A percentile compares a stretch with the other conserved stretches of the same genome.
Evolutionary conservation across 2,113 vertebrate genomes (phyloP).

Genomic region (Cynocephalus volans): DNA sequence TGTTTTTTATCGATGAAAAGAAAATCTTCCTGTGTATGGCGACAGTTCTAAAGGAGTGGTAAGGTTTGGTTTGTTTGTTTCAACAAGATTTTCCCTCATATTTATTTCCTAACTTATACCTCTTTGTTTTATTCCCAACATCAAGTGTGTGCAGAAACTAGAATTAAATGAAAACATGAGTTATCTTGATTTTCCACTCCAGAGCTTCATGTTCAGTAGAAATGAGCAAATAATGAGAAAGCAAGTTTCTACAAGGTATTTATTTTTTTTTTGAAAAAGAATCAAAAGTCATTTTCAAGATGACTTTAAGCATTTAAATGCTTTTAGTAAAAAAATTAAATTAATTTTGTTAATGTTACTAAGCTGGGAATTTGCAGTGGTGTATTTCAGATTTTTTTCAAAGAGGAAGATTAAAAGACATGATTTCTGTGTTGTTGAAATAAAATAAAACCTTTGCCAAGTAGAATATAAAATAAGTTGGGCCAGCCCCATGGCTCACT

Average conservation of each 20-base stretch:
- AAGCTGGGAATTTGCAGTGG: background rate
- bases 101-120: constrained; percentile 14
- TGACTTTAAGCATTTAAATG: constrained; percentile 39
- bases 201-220: constrained; percentile 19
- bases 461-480: background rate
- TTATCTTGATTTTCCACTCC: constrained; percentile 35
- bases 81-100: background rate
- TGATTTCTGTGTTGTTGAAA: constrained; percentile 49
- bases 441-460: constrained; percentile 27
- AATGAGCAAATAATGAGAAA: constrained; percentile 56
- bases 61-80: background rate
- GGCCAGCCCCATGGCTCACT: too few species aligned
- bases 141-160: constrained; percentile 5
- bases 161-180: constrained; percentile 30
- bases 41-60: background rate
- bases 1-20: constrained; percentile 68
- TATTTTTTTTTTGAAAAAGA: constrained; percentile 26
- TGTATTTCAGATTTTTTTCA: background rate
- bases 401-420: constrained; percentile 13
- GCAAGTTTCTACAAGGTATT: background rate
- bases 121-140: constrained; percentile 6
- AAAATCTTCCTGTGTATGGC: background rate
- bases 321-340: background rate
- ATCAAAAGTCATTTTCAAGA: constrained; percentile 54
- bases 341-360: background rate